Base-by-base conservation (phyloP, 2,113 vertebrate species). In the Brachypteracias leptosomus region DNA sequence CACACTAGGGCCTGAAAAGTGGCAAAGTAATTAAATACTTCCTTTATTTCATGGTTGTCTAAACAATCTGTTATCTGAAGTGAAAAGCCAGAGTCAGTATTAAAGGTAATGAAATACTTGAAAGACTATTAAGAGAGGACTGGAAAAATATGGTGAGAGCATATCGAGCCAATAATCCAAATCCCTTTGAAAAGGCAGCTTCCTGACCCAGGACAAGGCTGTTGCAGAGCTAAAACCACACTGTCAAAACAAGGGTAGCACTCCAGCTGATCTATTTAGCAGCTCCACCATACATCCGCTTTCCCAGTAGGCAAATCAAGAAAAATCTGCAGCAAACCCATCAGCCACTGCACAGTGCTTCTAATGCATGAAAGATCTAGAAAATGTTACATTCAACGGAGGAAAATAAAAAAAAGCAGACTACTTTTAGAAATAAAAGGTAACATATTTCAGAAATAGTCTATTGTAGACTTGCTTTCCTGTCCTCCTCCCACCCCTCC, bases 1-100 rank as follows among this genome's bases (percentile, higher is more conserved):
- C 65, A 71, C 35, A 75, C 31, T 54, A n/a, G 35, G 36, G 52
- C 21, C 82, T 83, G 66, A 87, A 83, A 95, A 89, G 42, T 49
- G 79, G 77, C 74, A 85, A 93, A 93, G 70, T 74, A 94, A 95
- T 95, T 86, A 96, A 96, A 92, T 79, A 90, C 74, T 97, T 97
- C 86, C 89, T 93, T 96, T 95, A 94, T 95, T 89, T 95, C 92
- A 96, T 0, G 42, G 80, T 80, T 95, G 92, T 90, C 92, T 87
- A 95, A 96, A 95, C 82, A 92, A 88, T 92, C 73, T 92, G 73
- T 71, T 96, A 89, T 94, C 96, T 82, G 81, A 88, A 93, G 63
- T 73, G 46, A 96, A 93, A 93, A 93, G 54, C 40, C 65, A 81
- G 70, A 84, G 52, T 25, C 17, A 19, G 65, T 81, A 92, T 75